Evolutionary conservation across 2,888 invertebrate genomes (phyloP).

Genomic region (Drosophila nigricruria): DNA sequence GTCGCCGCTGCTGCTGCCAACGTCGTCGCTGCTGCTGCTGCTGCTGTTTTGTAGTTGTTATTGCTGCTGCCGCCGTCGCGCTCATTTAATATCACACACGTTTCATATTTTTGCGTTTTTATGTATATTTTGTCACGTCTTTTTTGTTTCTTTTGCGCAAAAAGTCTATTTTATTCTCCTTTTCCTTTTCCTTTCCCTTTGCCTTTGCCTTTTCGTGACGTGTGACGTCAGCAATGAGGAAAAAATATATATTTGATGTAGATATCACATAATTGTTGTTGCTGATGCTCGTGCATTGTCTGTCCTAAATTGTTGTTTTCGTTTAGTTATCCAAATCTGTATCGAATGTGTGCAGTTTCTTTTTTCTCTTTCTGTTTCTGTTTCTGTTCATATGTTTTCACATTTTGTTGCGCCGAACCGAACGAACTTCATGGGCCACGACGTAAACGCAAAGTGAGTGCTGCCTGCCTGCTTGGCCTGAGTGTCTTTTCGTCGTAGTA

Average conservation of each 20-base stretch:
- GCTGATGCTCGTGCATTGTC: conserved; percentile 31
- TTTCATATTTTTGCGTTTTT: conserved; percentile 71
- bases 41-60: conserved; percentile 36
- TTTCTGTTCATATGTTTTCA: conserved; percentile 50
- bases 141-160: conserved; percentile 52
- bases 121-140: conserved; percentile 35
- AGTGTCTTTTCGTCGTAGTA: conserved; percentile 55
- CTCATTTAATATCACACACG: conserved; percentile 78
- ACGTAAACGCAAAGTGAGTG: conserved; percentile 73
- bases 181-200: too few relatives aligned
- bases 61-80: conserved; percentile 41
- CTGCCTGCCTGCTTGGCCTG: conserved; percentile 31
- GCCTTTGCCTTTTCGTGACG: conserved; percentile 20
- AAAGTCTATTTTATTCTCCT: conserved; percentile 37
- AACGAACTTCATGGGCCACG: conserved; percentile 74
- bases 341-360: conserved; percentile 46
- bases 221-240: conserved; percentile 73
- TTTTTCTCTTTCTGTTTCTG: conserved; percentile 27
- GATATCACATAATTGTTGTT: conserved; percentile 78
- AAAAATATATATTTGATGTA: conserved; percentile 59
- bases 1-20: conserved; percentile 28
- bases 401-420: conserved; percentile 53
- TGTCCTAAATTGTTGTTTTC: conserved; percentile 40
- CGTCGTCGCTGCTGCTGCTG: conserved; percentile 28
- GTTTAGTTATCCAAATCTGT: conserved; percentile 39